Conservation (phyloP, 2,888 invertebrate species). For the Philonicus albiceps region DNA sequence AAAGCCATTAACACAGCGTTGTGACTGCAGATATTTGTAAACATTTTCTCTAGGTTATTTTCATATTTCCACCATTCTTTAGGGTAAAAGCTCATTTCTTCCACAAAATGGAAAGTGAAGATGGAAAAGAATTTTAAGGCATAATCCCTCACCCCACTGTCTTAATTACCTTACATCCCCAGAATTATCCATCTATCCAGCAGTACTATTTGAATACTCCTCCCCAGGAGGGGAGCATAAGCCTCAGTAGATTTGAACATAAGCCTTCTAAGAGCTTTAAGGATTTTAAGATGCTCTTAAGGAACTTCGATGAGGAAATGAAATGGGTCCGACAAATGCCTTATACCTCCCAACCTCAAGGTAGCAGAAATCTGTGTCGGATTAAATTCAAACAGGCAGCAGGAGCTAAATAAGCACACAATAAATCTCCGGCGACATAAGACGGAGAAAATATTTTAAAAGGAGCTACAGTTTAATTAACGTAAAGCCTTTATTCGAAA, state of each 20-base stretch:
- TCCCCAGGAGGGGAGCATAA: neutral
- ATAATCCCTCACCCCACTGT: neutral
- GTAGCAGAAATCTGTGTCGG: conserved; percentile 18
- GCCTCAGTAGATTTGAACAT: neutral
- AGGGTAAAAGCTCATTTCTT: neutral
- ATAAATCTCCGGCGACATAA: conserved; percentile 1
- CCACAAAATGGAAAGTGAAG: neutral
- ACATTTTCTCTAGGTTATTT: neutral
- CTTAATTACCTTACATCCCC: conserved; percentile 1
- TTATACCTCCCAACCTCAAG: neutral
- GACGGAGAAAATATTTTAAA: neutral
- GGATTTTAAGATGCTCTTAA: conserved; percentile 20
- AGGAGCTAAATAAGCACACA: conserved; percentile 12
- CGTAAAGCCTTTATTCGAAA: neutral
- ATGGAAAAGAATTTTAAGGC: neutral
- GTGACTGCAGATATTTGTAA: neutral
- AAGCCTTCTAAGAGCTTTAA: conserved; percentile 10
- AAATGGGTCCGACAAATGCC: conserved; percentile 25
- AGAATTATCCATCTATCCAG: neutral
- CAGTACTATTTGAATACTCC: conserved; percentile 3
- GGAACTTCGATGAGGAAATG: conserved; percentile 13
- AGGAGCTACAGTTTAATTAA: neutral
- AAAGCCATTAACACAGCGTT: neutral
- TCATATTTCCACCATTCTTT: neutral
- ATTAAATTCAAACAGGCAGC: neutral